A percentile compares a stretch with the other conserved stretches of the same genome.
Evolutionary conservation across 2,888 invertebrate genomes (phyloP).

Genomic region (Operophtera brumata): DNA sequence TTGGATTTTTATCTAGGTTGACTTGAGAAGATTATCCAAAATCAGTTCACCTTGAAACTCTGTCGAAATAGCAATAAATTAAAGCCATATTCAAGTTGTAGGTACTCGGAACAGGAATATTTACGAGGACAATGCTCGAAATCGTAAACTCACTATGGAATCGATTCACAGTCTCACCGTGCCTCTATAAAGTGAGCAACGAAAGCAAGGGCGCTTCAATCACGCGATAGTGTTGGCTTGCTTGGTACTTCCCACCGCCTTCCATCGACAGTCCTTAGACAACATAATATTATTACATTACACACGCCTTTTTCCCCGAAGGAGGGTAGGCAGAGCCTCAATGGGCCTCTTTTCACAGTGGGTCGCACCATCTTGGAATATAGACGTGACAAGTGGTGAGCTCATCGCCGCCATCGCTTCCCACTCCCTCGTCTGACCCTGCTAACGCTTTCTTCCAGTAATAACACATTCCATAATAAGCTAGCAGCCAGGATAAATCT

Average conservation of each 20-base stretch:
- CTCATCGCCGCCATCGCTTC: no score
- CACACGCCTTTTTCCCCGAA: no score
- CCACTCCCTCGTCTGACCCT: no score
- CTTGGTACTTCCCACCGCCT: slow-evolving; percentile 4
- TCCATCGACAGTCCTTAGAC: slow-evolving; percentile 39
- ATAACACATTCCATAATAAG: no score
- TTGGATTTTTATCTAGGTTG: no score
- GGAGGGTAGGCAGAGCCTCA: no score
- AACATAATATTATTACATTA: slow-evolving; percentile 13
- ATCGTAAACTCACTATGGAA: slow-evolving; percentile 52
- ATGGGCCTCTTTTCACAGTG: no score
- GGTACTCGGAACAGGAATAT: slow-evolving; percentile 44
- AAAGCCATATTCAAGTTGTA: slow-evolving; percentile 16
- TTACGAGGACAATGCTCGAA: slow-evolving; percentile 52
- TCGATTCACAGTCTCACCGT: slow-evolving; percentile 42
- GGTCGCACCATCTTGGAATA: no score
- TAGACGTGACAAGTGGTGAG: no score
- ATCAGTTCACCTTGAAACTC: slow-evolving; percentile 14
- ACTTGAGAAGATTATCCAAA: no score
- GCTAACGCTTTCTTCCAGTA: no score
- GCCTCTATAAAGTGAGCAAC: slow-evolving; percentile 49
- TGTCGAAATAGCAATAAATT: slow-evolving; percentile 15
- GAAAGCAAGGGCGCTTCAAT: slow-evolving; percentile 30
- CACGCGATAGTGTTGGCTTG: slow-evolving; percentile 47
- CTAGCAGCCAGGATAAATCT: no score